Evolutionary conservation across 1,140 invertebrate genomes (phyloP).

Genomic region (Halyomorpha halys): DNA sequence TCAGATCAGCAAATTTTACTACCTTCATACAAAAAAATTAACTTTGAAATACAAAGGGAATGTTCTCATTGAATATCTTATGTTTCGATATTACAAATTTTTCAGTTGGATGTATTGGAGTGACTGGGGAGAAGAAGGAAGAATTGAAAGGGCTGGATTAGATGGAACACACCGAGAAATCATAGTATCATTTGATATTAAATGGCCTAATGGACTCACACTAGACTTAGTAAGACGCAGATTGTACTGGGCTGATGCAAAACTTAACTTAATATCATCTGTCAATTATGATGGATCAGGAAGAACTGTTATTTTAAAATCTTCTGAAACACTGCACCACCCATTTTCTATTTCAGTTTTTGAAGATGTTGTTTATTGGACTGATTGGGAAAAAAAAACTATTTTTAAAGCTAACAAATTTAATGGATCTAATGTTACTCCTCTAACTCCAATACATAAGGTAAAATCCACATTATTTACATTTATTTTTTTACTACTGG

Average conservation of each 20-base stretch:
- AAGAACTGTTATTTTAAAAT: conserved; percentile 63
- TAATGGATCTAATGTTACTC: conserved; percentile 15
- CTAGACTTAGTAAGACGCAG: conserved; percentile 68
- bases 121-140: conserved; percentile 79
- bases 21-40: no score
- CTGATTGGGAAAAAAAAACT: conserved; percentile 66
- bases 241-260: conserved; percentile 94
- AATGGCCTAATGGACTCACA: conserved; percentile 90
- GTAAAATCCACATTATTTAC: neutral
- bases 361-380: conserved; percentile 92
- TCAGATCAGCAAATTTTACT: no score
- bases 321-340: conserved; percentile 61
- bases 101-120: conserved; percentile 86
- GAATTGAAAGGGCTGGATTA: conserved; percentile 87
- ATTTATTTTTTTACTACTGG: no score
- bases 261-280: conserved; percentile 73
- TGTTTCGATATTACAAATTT: no score
- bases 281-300: conserved; percentile 75
- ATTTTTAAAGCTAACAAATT: conserved; percentile 26
- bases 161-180: conserved; percentile 78
- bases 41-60: no score
- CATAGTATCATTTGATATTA: conserved; percentile 77
- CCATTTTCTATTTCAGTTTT: conserved; percentile 87
- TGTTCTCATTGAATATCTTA: no score
- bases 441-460: conserved; percentile 2